A percentile compares a stretch with the other conserved stretches of the same genome.
Conservation (phyloP, 2,888 invertebrate genomes). For the Oligia latruncula region DNA sequence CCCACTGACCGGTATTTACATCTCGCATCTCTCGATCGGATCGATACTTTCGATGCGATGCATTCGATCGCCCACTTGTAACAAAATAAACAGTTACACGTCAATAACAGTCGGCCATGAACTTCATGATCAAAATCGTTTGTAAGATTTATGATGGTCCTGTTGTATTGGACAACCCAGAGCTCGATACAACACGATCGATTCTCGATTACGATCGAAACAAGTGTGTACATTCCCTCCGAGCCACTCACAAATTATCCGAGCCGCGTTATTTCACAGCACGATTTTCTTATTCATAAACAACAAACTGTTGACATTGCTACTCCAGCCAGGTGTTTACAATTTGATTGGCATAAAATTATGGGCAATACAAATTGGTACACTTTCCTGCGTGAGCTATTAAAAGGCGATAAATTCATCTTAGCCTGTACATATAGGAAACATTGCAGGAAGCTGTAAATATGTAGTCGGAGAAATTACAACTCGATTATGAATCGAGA, state of each 20-base stretch:
- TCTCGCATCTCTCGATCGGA: constrained; percentile 69
- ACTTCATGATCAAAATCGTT: constrained; percentile 74
- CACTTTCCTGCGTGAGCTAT: constrained; percentile 77
- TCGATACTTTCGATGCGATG: constrained; percentile 78
- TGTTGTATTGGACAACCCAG: constrained; percentile 59
- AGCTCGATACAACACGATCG: constrained; percentile 58
- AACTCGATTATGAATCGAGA: constrained; percentile 76
- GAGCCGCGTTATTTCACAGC: constrained; percentile 41
- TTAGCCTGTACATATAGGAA: constrained; percentile 69
- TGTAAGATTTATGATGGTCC: constrained; percentile 71
- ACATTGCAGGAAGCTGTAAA: constrained; percentile 75
- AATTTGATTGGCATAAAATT: constrained; percentile 77
- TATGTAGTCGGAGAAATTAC: constrained; percentile 76
- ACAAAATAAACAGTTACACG: constrained; percentile 75
- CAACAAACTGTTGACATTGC: constrained; percentile 59
- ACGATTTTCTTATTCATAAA: constrained; percentile 57
- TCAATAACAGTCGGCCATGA: constrained; percentile 74
- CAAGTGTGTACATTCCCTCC: constrained; percentile 45
- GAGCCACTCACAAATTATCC: constrained; percentile 51
- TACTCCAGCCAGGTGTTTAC: constrained; percentile 59
- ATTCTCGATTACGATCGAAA: constrained; percentile 54
- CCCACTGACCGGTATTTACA: constrained; percentile 81
- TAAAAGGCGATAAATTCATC: constrained; percentile 81
- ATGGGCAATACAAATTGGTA: constrained; percentile 75
- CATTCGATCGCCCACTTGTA: constrained; percentile 77